Conservation (phyloP, 2,888 invertebrate genomes). For the Heliconius cydno region DNA sequence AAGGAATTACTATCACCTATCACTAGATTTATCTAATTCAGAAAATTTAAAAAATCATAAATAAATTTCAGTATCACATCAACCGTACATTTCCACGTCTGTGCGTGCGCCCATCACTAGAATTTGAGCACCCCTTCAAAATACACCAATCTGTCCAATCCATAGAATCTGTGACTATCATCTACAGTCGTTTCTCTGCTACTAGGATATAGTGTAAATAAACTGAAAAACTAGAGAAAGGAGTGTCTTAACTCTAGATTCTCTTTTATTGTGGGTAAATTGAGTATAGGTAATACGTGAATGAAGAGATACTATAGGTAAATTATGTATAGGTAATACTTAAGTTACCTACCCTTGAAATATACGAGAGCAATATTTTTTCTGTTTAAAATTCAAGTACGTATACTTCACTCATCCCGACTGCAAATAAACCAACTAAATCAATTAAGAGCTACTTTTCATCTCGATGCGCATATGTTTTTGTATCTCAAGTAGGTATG, state of each 20-base stretch:
- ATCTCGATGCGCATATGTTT: slow-evolving; percentile 17
- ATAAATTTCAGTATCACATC: background rate
- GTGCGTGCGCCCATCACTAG: background rate
- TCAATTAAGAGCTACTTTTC: slow-evolving; percentile 1
- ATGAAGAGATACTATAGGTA: too few relatives aligned
- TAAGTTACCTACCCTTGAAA: background rate
- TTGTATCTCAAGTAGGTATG: slow-evolving; percentile 14
- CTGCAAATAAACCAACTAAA: background rate
- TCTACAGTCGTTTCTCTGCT: background rate
- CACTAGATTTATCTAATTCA: too few relatives aligned
- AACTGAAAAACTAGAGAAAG: too few relatives aligned
- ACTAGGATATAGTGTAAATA: too few relatives aligned
- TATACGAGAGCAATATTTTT: background rate
- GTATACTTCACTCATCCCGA: background rate
- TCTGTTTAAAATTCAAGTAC: background rate
- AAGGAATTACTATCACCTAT: too few relatives aligned
- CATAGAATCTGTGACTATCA: background rate
- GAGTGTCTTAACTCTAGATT: too few relatives aligned
- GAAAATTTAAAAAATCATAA: background rate
- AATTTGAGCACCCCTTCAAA: background rate
- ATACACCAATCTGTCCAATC: background rate
- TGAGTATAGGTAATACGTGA: too few relatives aligned
- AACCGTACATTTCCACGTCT: background rate
- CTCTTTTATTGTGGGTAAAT: too few relatives aligned
- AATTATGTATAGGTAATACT: too few relatives aligned